phyloP scores from a whole-genome alignment of 2,888 invertebrate species.

The Lampropteryx suffumata region DNA sequence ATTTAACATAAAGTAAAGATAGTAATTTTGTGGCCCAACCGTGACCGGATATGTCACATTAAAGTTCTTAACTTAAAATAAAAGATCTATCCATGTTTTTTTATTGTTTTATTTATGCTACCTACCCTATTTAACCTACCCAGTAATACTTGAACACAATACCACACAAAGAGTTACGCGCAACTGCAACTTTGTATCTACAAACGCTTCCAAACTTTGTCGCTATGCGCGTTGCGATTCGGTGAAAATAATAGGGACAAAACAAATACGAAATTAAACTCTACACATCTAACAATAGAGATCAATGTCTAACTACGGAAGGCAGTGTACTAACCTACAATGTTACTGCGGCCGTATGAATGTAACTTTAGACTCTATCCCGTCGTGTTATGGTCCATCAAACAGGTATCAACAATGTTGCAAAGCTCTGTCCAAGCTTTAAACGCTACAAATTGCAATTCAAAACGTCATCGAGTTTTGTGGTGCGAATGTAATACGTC shows the following conservation, averaged over 20 bases:
- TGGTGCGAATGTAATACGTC: constrained; percentile 47
- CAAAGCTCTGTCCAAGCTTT: constrained; percentile 40
- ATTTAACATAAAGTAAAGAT: no score
- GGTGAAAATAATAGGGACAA: constrained; percentile 33
- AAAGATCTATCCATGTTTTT: no score
- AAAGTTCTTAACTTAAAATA: no score
- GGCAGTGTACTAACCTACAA: constrained; percentile 34
- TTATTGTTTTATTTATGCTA: no score
- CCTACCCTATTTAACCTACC: no score
- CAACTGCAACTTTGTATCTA: constrained; percentile 60
- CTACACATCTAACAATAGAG: constrained; percentile 25
- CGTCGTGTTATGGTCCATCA: constrained; percentile 34
- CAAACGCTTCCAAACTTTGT: constrained; percentile 57
- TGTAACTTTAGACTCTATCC: constrained; percentile 38
- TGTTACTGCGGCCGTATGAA: constrained; percentile 36
- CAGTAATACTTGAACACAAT: constrained; percentile 42
- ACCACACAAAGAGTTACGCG: constrained; percentile 53
- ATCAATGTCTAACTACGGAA: not conserved
- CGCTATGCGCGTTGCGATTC: constrained; percentile 49
- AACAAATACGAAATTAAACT: constrained; percentile 34
- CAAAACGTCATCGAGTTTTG: constrained; percentile 59
- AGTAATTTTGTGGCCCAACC: no score
- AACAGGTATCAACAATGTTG: constrained; percentile 39
- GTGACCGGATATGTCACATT: no score
- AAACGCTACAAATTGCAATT: constrained; percentile 63